These are phyloP conservation scores for Pteromalus puparum DNA, from an alignment of 1,140 invertebrate species.

Conservation along the genomic window DNA sequence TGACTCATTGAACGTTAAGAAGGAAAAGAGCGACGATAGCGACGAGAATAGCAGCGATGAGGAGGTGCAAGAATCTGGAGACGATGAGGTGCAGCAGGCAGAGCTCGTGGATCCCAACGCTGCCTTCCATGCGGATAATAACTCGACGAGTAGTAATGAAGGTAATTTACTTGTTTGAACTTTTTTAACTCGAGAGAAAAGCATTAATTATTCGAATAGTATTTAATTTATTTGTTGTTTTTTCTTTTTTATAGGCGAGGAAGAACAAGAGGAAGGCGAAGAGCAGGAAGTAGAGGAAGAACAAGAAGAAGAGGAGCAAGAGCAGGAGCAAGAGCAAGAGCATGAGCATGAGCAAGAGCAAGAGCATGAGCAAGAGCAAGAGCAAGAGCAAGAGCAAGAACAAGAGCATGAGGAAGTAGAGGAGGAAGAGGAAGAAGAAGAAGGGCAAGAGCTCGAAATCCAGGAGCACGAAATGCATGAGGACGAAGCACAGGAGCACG, in stretches of 20 bases:
- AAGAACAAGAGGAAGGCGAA: conserved; percentile 19
- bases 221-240: not conserved
- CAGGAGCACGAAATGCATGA: conserved; percentile 56
- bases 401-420: conserved; percentile 46
- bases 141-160: conserved; percentile 49
- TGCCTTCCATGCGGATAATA: conserved; percentile 41
- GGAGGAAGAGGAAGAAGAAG: conserved; percentile 52
- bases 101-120: conserved; percentile 49
- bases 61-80: conserved; percentile 38
- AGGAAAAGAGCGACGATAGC: conserved; percentile 43
- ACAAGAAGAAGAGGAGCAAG: conserved; percentile 33
- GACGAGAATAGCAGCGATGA: conserved; percentile 52
- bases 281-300: conserved; percentile 44
- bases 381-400: conserved; percentile 20
- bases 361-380: conserved; percentile 32
- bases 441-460: conserved; percentile 50
- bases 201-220: not conserved
- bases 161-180: conserved; percentile 20
- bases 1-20: conserved; percentile 11
- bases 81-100: conserved; percentile 53
- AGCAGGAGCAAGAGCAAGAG: conserved; percentile 26
- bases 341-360: conserved; percentile 44
- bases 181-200: not conserved
- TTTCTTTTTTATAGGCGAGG: conserved; percentile 12
- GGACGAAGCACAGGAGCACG: conserved; percentile 37